Evolutionary conservation across 2,888 invertebrate genomes (phyloP).

Genomic region (Drosophila kokeensis): DNA sequence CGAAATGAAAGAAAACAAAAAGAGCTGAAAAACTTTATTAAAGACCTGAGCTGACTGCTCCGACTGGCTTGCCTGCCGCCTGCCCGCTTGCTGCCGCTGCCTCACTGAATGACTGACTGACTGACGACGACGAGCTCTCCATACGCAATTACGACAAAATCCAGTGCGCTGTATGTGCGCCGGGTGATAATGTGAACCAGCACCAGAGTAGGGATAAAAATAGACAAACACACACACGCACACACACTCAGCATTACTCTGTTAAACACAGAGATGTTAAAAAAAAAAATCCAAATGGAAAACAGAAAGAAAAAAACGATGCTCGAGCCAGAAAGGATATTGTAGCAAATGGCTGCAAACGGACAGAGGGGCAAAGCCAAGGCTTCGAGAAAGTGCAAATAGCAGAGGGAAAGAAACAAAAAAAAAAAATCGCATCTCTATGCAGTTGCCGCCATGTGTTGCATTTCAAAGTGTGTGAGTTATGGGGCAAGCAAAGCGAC

Average conservation of each 20-base stretch:
- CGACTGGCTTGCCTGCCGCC: conserved; percentile 16
- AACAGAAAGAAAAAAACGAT: background rate
- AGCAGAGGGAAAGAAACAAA: conserved; percentile 6
- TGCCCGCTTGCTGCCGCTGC: background rate
- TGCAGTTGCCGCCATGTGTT: conserved; percentile 70
- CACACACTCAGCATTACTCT: conserved; percentile 12
- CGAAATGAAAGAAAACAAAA: conserved; percentile 50
- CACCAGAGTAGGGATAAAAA: conserved; percentile 55
- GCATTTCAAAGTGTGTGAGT: conserved; percentile 79
- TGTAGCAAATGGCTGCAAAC: conserved; percentile 65
- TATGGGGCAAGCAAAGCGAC: conserved; percentile 55
- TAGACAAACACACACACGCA: conserved; percentile 48
- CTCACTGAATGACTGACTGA: conserved; percentile 22
- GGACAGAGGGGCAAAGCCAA: conserved; percentile 21
- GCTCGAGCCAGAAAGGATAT: conserved; percentile 62
- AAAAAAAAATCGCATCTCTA: conserved; percentile 16
- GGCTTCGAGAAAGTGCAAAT: conserved; percentile 40
- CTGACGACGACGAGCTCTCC: conserved; percentile 60
- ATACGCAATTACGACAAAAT: conserved; percentile 77
- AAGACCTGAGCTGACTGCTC: conserved; percentile 59
- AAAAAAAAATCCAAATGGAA: background rate
- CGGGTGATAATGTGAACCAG: conserved; percentile 70
- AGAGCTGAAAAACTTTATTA: conserved; percentile 67
- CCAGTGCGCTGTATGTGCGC: conserved; percentile 56
- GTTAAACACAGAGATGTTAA: conserved; percentile 29